phyloP scores from a whole-genome alignment of 1,140 invertebrate genomes.

The Drosophila busckii region DNA sequence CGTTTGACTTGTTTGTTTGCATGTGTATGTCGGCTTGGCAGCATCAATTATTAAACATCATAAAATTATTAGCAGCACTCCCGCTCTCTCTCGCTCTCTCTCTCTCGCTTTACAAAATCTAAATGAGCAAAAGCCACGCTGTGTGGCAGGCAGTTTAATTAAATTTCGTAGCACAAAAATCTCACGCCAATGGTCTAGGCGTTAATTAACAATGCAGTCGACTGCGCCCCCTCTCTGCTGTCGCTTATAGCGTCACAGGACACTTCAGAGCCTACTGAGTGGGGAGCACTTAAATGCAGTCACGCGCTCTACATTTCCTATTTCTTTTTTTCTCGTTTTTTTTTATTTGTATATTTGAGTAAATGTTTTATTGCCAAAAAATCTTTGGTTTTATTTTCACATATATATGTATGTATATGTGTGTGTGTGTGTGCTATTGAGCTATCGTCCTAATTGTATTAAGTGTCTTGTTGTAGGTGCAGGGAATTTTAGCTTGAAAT shows the following conservation, averaged over 20 bases:
- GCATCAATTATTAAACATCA: conserved; percentile 67
- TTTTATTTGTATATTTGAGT: conserved; percentile 7
- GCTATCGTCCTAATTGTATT: no score
- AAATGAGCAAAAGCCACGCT: no score
- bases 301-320: conserved; percentile 14
- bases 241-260: background rate
- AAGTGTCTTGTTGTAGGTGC: no score
- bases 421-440: background rate
- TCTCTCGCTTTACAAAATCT: no score
- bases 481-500: no score
- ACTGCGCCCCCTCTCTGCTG: conserved; percentile 38
- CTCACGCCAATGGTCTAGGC: conserved; percentile 23
- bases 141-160: conserved; percentile 62
- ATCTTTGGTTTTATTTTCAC: no score
- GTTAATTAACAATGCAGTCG: conserved; percentile 62
- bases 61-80: conserved; percentile 51
- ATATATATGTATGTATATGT: conserved; percentile 2
- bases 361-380: conserved; percentile 1
- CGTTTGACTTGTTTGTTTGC: no score
- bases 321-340: background rate
- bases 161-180: conserved; percentile 48
- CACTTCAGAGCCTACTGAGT: conserved; percentile 27
- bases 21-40: conserved; percentile 20
- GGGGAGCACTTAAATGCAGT: conserved; percentile 17
- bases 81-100: background rate